These are phyloP conservation scores for Lytechinus pictus DNA, from an alignment of 35 echinoderm and acorn worm genomes.

Conservation along the genomic window DNA sequence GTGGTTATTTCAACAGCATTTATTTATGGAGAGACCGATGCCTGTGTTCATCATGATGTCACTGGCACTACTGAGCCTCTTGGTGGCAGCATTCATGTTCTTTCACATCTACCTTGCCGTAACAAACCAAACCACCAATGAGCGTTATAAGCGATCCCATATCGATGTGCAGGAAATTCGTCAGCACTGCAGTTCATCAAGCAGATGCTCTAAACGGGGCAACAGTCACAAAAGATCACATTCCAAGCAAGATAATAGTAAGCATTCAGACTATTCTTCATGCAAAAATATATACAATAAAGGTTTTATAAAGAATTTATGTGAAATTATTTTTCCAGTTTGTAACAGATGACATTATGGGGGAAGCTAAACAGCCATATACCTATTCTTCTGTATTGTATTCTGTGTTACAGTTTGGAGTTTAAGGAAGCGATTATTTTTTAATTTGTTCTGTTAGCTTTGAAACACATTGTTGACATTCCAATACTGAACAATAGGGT, in stretches of 20 bases:
- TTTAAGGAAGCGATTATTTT: no score
- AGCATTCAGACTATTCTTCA: neutral
- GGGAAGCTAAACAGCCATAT: no score
- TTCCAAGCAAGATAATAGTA: neutral
- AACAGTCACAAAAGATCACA: neutral
- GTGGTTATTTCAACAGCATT: conserved; percentile 61
- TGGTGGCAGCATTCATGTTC: conserved; percentile 67
- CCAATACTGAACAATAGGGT: no score
- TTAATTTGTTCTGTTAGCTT: no score
- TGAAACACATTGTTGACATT: no score
- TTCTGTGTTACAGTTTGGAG: no score
- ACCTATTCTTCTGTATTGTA: no score
- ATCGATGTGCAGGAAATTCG: neutral
- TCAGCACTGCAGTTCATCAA: neutral
- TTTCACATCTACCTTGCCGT: conserved; percentile 72
- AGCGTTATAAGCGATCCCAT: conserved; percentile 75
- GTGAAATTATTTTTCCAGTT: conserved; percentile 24
- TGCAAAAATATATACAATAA: conserved; percentile 38
- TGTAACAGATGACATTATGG: neutral
- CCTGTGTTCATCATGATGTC: conserved; percentile 73
- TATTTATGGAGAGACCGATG: conserved; percentile 77
- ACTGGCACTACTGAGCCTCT: conserved; percentile 62
- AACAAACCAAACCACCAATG: conserved; percentile 91
- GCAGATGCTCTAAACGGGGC: neutral
- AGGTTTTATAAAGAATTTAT: neutral